Evolutionary conservation across 2,797 vertebrate species (phyloP).

Genomic region (Argyrosomus regius): DNA sequence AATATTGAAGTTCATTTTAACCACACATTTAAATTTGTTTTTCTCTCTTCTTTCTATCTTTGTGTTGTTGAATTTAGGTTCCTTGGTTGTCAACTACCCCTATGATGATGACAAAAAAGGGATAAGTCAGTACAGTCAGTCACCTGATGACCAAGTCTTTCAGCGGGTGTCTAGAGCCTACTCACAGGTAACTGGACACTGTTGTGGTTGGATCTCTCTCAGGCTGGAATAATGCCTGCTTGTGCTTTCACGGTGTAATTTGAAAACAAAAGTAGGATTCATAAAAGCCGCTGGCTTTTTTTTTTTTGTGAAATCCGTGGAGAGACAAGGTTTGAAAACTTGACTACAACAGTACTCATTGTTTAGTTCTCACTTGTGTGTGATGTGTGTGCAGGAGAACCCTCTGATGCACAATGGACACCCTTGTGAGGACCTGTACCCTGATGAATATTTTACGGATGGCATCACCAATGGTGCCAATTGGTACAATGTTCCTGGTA

Average conservation of each 20-base stretch:
- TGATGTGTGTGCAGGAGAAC: slow-evolving; percentile 89
- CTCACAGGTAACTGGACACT: slow-evolving; percentile 88
- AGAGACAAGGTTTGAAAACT: slow-evolving; percentile 26
- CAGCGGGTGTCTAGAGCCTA: slow-evolving; percentile 91
- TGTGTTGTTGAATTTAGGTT: slow-evolving; percentile 84
- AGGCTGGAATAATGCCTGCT: slow-evolving; percentile 2
- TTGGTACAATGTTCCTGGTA: slow-evolving; percentile 97
- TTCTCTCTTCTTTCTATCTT: neutral
- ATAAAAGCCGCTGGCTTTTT: neutral
- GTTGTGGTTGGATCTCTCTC: slow-evolving; percentile 13
- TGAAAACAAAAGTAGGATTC: slow-evolving; percentile 15
- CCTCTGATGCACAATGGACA: slow-evolving; percentile 91
- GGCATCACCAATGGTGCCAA: slow-evolving; percentile 97
- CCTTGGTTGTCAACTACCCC: slow-evolving; percentile 98
- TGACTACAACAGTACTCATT: slow-evolving; percentile 38
- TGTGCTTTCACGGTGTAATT: slow-evolving; percentile 7
- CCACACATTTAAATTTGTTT: neutral
- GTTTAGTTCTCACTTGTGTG: slow-evolving; percentile 52
- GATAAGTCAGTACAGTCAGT: slow-evolving; percentile 87
- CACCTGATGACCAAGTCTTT: slow-evolving; percentile 93
- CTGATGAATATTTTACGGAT: slow-evolving; percentile 89
- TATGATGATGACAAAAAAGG: slow-evolving; percentile 91
- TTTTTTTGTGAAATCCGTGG: slow-evolving; percentile 13
- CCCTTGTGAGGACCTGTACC: slow-evolving; percentile 90
- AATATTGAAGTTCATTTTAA: neutral